Base-by-base conservation (phyloP, 2,113 vertebrate genomes). In the Pan paniscus region DNA sequence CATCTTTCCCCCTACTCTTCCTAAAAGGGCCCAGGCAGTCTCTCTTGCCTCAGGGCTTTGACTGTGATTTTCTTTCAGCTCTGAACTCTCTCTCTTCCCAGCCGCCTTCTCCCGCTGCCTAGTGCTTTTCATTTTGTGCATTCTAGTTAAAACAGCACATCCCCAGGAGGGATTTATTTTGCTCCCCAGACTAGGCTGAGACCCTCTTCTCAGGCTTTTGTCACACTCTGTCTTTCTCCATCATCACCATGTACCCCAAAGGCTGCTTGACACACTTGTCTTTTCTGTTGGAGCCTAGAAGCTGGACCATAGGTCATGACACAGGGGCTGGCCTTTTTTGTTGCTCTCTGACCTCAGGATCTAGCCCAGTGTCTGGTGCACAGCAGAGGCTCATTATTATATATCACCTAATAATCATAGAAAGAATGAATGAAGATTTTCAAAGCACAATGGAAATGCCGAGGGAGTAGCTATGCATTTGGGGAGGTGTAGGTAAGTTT, bases 271-370 rank as follows among this genome's bases (percentile, higher is more conserved):
- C 2, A 1, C 0, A 0, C 67, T n/a, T 4, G 81, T 78, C 40
- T n/a, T 48, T 70, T 13, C 40, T 27, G 82, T 4, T 32, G 0
- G 73, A 52, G 17, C 57, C 59, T 5, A 8, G 70, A 61, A 20
- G 52, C 79, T 3, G 30, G 70, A n/a, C 4, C 0, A 1, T 16
- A 46, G 55, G 55, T 57, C 10, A 0, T 1, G 40, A 35, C 50
- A 10, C 12, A 25, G 68, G 46, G 30, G 55, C 46, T 57, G 79
- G 20, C 17, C 83, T 40, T 22, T 79, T 84, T 38, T 10, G 20
- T n/a, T 57, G 50, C 18, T 30, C 46, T 73, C 70, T 22, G 82
- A 30, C 11, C 50, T 72, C 59, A 48, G 67, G 12, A 30, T 72
- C 68, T 38, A 52, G 50, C 52, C 46, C 14, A 0, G n/a, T 13